phyloP scores from a whole-genome alignment of 2,113 vertebrate species.

The Silurus glanis region DNA sequence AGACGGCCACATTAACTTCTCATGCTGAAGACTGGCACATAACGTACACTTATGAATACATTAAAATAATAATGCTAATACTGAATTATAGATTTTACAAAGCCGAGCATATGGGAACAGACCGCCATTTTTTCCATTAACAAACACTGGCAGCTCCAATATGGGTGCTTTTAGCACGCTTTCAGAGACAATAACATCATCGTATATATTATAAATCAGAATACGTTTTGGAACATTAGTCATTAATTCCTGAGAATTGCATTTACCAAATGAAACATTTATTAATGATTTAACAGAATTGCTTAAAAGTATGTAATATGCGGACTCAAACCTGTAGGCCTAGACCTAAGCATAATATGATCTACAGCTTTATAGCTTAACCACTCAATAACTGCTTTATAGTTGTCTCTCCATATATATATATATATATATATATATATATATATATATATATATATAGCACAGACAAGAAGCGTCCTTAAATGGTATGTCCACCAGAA shows the following conservation, averaged over 20 bases:
- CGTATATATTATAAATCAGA: not conserved
- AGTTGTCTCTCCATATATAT: not conserved
- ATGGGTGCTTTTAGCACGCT: slow-evolving; percentile 58
- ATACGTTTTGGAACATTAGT: not conserved
- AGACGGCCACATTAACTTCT: slow-evolving; percentile 8
- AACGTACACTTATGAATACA: slow-evolving; percentile 71
- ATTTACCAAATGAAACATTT: not conserved
- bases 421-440: not conserved
- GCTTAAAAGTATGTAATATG: not conserved
- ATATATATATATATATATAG: not conserved
- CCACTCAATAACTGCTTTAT: slow-evolving; percentile 8
- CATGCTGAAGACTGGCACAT: slow-evolving; percentile 38
- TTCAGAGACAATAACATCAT: slow-evolving; percentile 27
- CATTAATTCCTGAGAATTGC: slow-evolving; percentile 3
- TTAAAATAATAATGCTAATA: slow-evolving; percentile 72
- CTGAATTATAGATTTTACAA: slow-evolving; percentile 79
- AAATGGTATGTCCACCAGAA: not conserved
- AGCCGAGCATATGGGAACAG: slow-evolving; percentile 73
- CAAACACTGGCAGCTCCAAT: slow-evolving; percentile 68
- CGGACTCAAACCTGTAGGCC: not conserved
- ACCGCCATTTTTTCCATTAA: slow-evolving; percentile 67
- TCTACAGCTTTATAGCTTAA: slow-evolving; percentile 11
- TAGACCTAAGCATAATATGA: slow-evolving; percentile 13
- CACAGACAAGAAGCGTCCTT: slow-evolving; percentile 2
- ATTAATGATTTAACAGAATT: not conserved